These are phyloP conservation scores for Petrocephalus schoutedeni DNA, from an alignment of 2,797 vertebrate genomes.

Conservation along the genomic window DNA sequence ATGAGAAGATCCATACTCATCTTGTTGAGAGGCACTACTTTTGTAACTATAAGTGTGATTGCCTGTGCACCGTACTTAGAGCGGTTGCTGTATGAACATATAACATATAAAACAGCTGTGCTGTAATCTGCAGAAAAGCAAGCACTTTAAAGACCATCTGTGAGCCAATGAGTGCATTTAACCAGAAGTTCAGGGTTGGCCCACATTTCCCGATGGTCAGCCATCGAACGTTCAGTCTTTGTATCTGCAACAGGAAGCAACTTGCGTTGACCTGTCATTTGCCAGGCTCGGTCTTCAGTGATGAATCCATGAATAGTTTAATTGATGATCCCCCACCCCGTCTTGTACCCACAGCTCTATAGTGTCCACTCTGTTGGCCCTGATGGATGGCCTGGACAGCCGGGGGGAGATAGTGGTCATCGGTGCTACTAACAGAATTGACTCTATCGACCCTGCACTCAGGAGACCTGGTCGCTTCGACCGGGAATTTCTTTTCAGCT, in stretches of 20 bases:
- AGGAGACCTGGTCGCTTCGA: conserved; percentile 99
- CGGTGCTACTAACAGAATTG: conserved; percentile 99
- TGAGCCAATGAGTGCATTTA: neutral
- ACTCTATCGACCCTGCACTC: conserved; percentile 99
- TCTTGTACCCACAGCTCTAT: conserved; percentile 73
- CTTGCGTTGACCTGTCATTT: neutral
- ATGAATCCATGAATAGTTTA: neutral
- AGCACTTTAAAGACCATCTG: neutral
- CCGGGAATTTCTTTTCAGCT: conserved; percentile 97
- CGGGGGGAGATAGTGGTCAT: conserved; percentile 98
- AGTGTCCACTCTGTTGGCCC: conserved; percentile 94
- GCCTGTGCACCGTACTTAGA: too few relatives aligned
- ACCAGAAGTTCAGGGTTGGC: neutral
- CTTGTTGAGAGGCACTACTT: neutral
- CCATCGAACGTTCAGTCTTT: neutral
- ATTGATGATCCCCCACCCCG: neutral
- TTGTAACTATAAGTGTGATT: too few relatives aligned
- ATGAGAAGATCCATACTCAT: neutral
- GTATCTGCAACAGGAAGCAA: neutral
- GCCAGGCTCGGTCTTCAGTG: neutral
- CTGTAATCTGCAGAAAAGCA: neutral
- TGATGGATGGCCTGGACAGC: conserved; percentile 99
- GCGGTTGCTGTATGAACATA: too few relatives aligned
- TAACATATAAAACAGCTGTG: neutral
- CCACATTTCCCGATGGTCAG: neutral